Conservation (phyloP, 2,797 vertebrate genomes). For the Sebastes diaconus region DNA sequence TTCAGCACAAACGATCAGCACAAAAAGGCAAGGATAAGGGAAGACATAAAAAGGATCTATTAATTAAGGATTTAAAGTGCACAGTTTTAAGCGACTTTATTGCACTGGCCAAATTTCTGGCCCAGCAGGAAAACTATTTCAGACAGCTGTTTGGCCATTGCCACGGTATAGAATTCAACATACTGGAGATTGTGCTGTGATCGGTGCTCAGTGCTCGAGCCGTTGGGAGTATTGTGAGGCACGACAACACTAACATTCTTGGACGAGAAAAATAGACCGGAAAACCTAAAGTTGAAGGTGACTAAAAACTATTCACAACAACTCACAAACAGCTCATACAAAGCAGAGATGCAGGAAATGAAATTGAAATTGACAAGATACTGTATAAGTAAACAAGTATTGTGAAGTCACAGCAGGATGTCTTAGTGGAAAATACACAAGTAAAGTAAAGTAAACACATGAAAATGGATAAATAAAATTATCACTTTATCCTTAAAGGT, state of each 20-base stretch:
- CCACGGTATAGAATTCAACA: not conserved
- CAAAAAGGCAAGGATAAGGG: not conserved
- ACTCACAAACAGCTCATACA: not conserved
- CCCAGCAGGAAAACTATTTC: not conserved
- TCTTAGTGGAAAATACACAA: not conserved
- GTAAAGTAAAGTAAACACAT: not conserved
- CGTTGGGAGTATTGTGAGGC: not conserved
- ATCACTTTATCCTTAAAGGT: not conserved
- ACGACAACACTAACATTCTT: not conserved
- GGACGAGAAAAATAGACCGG: not conserved
- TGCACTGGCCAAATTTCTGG: too few species aligned
- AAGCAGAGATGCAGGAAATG: not conserved
- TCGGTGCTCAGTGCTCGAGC: not conserved
- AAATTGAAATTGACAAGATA: not conserved
- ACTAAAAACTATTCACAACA: not conserved
- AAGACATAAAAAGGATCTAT: not conserved
- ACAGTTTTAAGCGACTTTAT: not conserved
- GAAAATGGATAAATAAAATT: not conserved
- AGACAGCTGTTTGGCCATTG: too few species aligned
- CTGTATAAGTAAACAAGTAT: not conserved
- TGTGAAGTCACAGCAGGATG: not conserved
- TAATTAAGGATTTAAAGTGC: not conserved
- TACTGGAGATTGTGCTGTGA: not conserved
- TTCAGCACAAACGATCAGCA: not conserved
- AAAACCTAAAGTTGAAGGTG: not conserved